Percentiles rank a stretch among this genome's conserved stretches.
phyloP scores from a whole-genome alignment of 2,113 vertebrate species.

The Hyaena hyaena region DNA sequence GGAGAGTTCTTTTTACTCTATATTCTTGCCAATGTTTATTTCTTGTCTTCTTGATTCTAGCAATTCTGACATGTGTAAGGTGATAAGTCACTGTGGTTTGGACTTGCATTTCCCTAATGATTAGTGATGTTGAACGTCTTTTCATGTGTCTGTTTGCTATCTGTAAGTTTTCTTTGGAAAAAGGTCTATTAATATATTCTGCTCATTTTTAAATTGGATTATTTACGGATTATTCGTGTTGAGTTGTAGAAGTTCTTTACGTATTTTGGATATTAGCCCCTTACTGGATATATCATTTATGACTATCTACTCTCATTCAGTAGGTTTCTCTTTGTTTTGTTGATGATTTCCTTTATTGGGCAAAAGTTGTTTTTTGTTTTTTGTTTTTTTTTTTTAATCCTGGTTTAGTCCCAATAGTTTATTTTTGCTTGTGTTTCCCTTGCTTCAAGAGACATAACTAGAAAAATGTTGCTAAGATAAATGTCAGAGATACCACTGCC shows the following conservation, averaged over 20 bases:
- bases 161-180: neutral
- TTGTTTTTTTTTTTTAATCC: neutral
- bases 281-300: neutral
- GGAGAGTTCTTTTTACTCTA: neutral
- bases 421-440: neutral
- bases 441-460: neutral
- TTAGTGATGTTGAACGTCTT: neutral
- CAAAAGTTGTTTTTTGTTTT: neutral
- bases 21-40: neutral
- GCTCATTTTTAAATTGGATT: neutral
- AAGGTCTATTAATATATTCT: neutral
- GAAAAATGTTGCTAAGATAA: neutral
- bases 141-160: neutral
- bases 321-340: neutral
- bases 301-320: neutral
- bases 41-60: neutral
- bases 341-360: neutral
- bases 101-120: neutral
- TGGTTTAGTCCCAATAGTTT: neutral
- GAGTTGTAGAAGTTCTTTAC: neutral
- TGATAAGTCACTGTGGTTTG: neutral
- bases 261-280: neutral
- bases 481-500: neutral
- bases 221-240: neutral
- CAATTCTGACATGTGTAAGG: neutral